A percentile compares a stretch with the other conserved stretches of the same genome.
Conservation (phyloP, 2,888 invertebrate species). For the Phengaris arion region DNA sequence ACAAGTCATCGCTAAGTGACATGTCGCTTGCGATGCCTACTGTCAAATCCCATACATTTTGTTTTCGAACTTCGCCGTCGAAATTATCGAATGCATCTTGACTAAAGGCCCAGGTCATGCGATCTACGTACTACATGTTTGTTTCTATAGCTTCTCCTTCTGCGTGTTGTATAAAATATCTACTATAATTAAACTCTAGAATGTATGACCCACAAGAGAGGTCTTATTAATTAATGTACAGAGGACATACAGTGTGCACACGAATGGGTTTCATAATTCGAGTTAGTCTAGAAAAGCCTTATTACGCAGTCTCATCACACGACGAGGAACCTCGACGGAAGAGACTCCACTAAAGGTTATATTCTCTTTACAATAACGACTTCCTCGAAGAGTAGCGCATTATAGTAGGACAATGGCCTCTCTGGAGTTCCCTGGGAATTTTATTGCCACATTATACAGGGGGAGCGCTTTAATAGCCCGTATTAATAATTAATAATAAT, state of each 20-base stretch:
- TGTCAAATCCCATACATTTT: too few relatives aligned
- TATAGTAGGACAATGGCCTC: constrained; percentile 29
- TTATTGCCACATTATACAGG: constrained; percentile 23
- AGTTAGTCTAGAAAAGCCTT: constrained; percentile 22
- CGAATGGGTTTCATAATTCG: constrained; percentile 14
- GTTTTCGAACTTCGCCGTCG: too few relatives aligned
- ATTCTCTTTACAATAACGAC: constrained; percentile 29
- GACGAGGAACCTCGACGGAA: constrained; percentile 13
- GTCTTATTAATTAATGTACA: background rate
- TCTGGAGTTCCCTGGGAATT: constrained; percentile 27
- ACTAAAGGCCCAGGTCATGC: too few relatives aligned
- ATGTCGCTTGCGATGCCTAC: too few relatives aligned
- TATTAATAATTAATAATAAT: constrained; percentile 15
- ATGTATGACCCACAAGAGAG: background rate
- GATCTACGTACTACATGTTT: too few relatives aligned
- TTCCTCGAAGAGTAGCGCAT: constrained; percentile 28
- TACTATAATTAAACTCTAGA: background rate
- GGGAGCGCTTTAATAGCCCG: constrained; percentile 18
- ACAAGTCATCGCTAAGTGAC: too few relatives aligned
- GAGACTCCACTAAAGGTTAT: constrained; percentile 20
- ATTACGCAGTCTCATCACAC: constrained; percentile 21
- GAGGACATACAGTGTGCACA: constrained; percentile 7
- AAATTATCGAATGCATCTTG: too few relatives aligned
- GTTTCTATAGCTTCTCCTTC: too few relatives aligned
- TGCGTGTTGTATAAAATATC: too few relatives aligned